Conservation (phyloP, 2,888 invertebrate species). For the Hydrotaea cyrtoneurina region DNA sequence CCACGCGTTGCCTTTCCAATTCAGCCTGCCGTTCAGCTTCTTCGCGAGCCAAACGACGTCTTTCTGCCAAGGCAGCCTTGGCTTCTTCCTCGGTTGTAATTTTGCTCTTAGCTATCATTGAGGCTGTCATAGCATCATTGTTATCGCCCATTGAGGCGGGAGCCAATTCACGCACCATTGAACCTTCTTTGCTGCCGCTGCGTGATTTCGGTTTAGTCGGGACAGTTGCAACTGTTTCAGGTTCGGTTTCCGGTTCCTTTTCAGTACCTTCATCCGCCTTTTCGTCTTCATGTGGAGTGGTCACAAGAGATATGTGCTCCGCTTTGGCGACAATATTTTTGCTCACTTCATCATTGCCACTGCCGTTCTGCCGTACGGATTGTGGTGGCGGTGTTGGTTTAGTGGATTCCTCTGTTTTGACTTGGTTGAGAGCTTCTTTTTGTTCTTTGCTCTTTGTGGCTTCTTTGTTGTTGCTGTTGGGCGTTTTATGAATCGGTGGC, state of each 20-base stretch:
- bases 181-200: constrained; percentile 78
- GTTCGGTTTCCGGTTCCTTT: constrained; percentile 70
- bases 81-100: constrained; percentile 96
- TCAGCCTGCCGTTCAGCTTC: constrained; percentile 96
- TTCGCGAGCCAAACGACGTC: constrained; percentile 92
- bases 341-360: background rate
- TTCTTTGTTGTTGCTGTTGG: constrained; percentile 56
- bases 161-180: constrained; percentile 76
- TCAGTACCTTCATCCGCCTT: constrained; percentile 78
- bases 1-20: constrained; percentile 87
- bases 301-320: constrained; percentile 61
- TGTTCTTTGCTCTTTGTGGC: constrained; percentile 79
- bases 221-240: constrained; percentile 29
- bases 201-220: constrained; percentile 61
- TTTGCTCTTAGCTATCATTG: constrained; percentile 85
- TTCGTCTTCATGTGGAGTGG: constrained; percentile 73
- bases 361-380: constrained; percentile 70
- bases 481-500: constrained; percentile 51
- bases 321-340: background rate
- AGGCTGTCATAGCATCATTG: constrained; percentile 82
- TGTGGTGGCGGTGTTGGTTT: constrained; percentile 35
- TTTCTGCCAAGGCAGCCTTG: constrained; percentile 95
- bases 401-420: constrained; percentile 75
- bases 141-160: constrained; percentile 68
- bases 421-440: constrained; percentile 80